Evolutionary conservation across 1,140 invertebrate species (phyloP), one percentile per base, ranked within the genome.

Genomic region (Pseudomyrmex cubaensis): DNA sequence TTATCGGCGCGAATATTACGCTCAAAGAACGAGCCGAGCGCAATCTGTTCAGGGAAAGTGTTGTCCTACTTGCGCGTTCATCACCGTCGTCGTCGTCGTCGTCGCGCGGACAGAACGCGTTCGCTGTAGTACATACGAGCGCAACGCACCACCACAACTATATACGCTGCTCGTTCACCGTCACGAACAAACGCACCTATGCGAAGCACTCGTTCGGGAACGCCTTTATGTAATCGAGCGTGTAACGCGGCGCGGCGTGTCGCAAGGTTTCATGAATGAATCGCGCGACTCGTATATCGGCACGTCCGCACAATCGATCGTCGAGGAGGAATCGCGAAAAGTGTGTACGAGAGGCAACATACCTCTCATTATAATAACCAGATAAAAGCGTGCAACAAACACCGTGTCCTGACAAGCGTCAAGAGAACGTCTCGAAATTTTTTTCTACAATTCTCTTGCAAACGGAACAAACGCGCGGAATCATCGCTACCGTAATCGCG

Each of bases 241-340:
- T 84, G 66, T 82, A 84, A 84, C 59, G 48, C 63, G 54, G 76
- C 76, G 76, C 50, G 52, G 64, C 72, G 64, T 85, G 84, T 85
- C 63, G 84, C 84, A 85, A 85, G 80, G 56, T 83, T 85, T 85
- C 80, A 85, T 85, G 84, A 85, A 85, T 85, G 84, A 85, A 85
- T 72, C 83, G 69, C 46, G 52, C 48, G 64, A 59, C n/a, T 69
- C 59, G 35, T 44, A 56, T 50, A 35, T 35, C 5, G 35, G 44
- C 59, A 35, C 77, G 76, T 67, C 50, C 62, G 59, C 74, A 17
- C 59, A 73, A 35, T 15, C 8, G 63, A 46, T 63, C 56, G 77
- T 12, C 17, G 64, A 66, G 4, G 15, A 56, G 7, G 15, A 70
- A 22, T 78, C n/a, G 12, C 35, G 35, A 35, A 35, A 35, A 35